Conservation (phyloP, 2,888 invertebrate species). For the Sinhomidia bicolor region DNA sequence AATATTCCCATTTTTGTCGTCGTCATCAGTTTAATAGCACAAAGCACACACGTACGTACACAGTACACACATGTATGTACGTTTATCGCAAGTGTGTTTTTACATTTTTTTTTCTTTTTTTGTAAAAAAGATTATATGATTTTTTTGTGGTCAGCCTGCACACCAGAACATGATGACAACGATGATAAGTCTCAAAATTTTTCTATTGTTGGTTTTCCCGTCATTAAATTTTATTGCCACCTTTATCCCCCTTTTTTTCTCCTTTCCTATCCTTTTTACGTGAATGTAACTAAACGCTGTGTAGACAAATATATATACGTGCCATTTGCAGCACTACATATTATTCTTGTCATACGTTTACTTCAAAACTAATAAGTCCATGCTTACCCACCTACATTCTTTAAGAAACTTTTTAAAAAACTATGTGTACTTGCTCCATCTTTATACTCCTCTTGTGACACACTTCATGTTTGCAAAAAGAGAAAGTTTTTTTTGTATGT, state of each 20-base stretch:
- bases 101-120: slow-evolving; percentile 2
- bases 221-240: slow-evolving; percentile 69
- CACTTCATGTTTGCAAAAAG: not conserved
- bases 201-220: slow-evolving; percentile 44
- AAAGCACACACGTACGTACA: slow-evolving; percentile 35
- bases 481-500: not conserved
- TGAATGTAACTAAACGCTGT: not conserved
- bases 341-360: not conserved
- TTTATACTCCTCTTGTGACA: no score
- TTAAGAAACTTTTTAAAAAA: no score
- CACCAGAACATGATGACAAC: slow-evolving; percentile 10
- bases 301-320: not conserved
- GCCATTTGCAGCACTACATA: not conserved
- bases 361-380: no score
- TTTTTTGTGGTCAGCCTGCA: slow-evolving; percentile 61
- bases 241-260: slow-evolving; percentile 56
- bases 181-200: slow-evolving; percentile 32
- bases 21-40: slow-evolving; percentile 2
- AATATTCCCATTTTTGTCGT: slow-evolving; percentile 54
- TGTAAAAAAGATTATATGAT: slow-evolving; percentile 41
- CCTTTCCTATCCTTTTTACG: slow-evolving; percentile 2
- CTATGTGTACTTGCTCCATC: no score
- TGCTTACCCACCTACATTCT: no score
- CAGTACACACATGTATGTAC: no score
- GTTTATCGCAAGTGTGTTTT: slow-evolving; percentile 56